Evolutionary conservation across 2,888 invertebrate species (phyloP), one percentile per base, ranked within the genome.

Genomic region (Melieria omissa): DNA sequence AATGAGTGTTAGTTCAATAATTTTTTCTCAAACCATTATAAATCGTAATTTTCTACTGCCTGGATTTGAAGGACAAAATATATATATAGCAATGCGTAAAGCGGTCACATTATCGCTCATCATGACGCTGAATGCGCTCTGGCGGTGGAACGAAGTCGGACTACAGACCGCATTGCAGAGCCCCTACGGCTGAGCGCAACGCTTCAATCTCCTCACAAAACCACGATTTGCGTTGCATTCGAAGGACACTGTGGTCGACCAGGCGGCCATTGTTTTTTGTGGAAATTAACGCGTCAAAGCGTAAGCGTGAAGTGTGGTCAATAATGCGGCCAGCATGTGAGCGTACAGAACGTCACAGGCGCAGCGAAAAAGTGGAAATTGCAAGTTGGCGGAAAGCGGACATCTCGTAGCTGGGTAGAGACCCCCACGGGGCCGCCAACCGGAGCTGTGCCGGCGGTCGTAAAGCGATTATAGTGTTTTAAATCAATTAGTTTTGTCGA

Each of bases 401-500:
- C 29, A 29, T 29, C 29, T 29, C 29, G 29, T 29, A 16, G 16
- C 16, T 16, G 16, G 16, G 16, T 16, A 29, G 29, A 29, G 29
- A 29, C 29, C 29, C 29, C 29, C 29, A 29, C 29, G 29, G 29
- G 29, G 29, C 29, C 29, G 29, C 29, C 29, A 3, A 2, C 2
- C 29, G 29, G 29, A 29, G 29, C 52, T 12, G 52, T 8, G 16
- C 44, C 68, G n/a, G 14, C 45, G 41, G 10, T 10, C 42, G 42
- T 64, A 77, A 78, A 74, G 76, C 79, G 82, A 81, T 84, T 85
- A 80, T 79, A 80, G 80, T 81, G 82, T 83, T 85, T 82, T 80
- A 85, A 86, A 86, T 86, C 86, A 86, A 86, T 86, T 86, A 86
- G 86, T 85, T 86, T 86, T 86, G 85, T 85, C 82, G 82, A 83